phyloP scores from a whole-genome alignment of 2,113 vertebrate species.

The Seriola dumerili region DNA sequence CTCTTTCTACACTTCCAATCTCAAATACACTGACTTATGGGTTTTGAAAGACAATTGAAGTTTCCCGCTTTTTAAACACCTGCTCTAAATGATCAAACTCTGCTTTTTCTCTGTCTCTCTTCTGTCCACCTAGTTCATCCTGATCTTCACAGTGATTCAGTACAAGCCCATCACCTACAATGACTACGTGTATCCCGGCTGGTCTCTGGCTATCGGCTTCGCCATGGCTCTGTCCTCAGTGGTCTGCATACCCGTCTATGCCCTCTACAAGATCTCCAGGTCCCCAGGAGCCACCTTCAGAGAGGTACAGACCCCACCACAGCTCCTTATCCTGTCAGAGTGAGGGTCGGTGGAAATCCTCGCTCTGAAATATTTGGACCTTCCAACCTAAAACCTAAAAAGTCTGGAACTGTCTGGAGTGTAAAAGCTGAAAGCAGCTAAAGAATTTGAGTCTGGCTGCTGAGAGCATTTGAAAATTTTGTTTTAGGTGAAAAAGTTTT shows the following conservation, averaged over 20 bases:
- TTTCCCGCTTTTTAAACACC: neutral
- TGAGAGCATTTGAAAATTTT: no score
- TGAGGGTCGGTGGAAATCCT: no score
- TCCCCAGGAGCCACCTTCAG: constrained; percentile 92
- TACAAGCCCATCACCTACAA: constrained; percentile 98
- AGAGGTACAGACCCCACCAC: constrained; percentile 84
- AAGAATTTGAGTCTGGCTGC: neutral
- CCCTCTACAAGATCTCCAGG: constrained; percentile 89
- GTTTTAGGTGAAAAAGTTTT: neutral
- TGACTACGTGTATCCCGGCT: constrained; percentile 91
- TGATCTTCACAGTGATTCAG: constrained; percentile 98
- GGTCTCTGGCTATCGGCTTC: constrained; percentile 95
- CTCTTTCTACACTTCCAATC: neutral
- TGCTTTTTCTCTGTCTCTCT: neutral
- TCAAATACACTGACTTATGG: neutral
- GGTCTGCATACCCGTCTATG: constrained; percentile 95
- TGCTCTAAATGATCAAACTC: no score
- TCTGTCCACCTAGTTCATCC: constrained; percentile 90
- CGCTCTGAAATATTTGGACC: no score
- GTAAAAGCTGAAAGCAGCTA: neutral
- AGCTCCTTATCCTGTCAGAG: no score
- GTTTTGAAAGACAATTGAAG: no score
- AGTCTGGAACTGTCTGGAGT: no score
- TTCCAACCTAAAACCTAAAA: no score
- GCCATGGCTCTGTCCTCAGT: constrained; percentile 96